Evolutionary conservation across 2,797 vertebrate genomes (phyloP), one percentile per base, ranked within the genome.

Genomic region (Enteromius argenteus): DNA sequence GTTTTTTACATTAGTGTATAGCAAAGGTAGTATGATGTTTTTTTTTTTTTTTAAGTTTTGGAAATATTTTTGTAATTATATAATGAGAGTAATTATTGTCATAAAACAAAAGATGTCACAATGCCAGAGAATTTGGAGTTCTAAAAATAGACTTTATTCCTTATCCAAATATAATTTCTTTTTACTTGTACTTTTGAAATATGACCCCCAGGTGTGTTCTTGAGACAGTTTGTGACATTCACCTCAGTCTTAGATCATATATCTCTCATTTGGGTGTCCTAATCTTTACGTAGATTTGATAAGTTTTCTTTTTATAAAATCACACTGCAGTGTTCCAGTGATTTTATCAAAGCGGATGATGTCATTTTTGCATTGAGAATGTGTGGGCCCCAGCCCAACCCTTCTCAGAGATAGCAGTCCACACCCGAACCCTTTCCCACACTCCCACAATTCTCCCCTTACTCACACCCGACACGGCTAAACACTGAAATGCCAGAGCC

Each of bases 371-470:
- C 37, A 15, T 35, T 23, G 68, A 32, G 37, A 27, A 62, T 81
- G 39, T 81, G 80, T 81, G 68, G 37, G 39, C 37, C 67, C 49
- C 3, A 71, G 66, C 79, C 79, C 58, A 80, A 72, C 68, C 79
- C 35, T 42, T 72, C 68, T n/a, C 39, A 35, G 72, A 62, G 68
- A 81, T 81, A 73, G 53, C 21, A 62, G 68, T 71, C 39, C 37
- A 49, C 80, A 73, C 79, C 79, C 53, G 32, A 42, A 19, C 5
- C 67, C 60, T 66, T 74, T 82, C 44, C 71, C 80, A 82, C 42
- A 74, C 44, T 74, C 56, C 71, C 80, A 80, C 79, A 69, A 39
- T 80, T 80, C 49, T 56, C 79, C 56, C 53, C 21, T 74, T 62
- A n/a, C 80, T 81, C 68, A 27, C 69, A 73, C 21, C 44, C 17